Percentiles rank a stretch among this genome's conserved stretches.
Evolutionary conservation across 2,113 vertebrate genomes (phyloP).

Genomic region (Chrysemys picta): DNA sequence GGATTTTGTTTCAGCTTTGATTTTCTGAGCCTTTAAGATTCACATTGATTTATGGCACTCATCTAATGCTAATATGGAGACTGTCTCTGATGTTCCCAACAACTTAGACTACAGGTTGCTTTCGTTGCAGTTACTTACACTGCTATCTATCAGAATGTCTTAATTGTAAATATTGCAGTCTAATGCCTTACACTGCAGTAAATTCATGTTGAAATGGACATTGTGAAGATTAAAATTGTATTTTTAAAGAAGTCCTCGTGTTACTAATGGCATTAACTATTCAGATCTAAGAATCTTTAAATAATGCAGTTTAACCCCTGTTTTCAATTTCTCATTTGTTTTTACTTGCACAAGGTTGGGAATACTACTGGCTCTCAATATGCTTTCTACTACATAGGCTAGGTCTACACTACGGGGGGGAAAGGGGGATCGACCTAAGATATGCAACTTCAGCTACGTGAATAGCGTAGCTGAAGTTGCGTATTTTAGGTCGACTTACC

Average conservation of each 20-base stretch:
- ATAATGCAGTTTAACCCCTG: neutral
- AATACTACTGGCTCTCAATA: neutral
- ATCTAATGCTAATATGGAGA: constrained; percentile 37
- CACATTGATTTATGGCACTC: constrained; percentile 11
- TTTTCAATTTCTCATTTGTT: neutral
- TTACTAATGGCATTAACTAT: neutral
- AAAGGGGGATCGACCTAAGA: no score
- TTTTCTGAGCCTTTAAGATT: constrained; percentile 38
- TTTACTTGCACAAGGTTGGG: neutral
- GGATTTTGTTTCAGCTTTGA: constrained; percentile 47
- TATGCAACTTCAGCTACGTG: no score
- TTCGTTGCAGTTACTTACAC: constrained; percentile 6
- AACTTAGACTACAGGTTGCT: constrained; percentile 15
- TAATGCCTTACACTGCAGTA: neutral
- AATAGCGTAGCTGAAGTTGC: no score
- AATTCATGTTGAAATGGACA: neutral
- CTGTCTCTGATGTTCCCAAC: constrained; percentile 35
- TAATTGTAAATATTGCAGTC: constrained; percentile 45
- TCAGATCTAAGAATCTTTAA: neutral
- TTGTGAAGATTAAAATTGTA: neutral
- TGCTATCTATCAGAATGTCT: neutral
- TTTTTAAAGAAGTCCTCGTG: neutral
- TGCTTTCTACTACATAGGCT: neutral
- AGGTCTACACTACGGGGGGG: no score
- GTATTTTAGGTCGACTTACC: no score